Evolutionary conservation across 2,888 invertebrate genomes (phyloP).

Genomic region (Bunonema sp.): DNA sequence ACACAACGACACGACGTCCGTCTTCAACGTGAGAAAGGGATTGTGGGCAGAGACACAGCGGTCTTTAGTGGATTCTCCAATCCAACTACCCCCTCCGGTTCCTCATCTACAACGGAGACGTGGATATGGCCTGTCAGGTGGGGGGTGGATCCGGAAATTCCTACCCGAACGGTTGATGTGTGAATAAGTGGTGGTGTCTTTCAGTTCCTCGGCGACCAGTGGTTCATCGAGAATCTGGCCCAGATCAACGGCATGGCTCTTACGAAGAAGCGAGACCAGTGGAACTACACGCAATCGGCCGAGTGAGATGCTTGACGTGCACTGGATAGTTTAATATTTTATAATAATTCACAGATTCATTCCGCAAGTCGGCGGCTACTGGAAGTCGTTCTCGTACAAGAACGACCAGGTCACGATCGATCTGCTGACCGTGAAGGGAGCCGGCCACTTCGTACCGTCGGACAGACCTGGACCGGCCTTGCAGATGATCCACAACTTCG

Average conservation of each 20-base stretch:
- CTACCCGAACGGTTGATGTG: not conserved
- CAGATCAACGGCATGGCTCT: slow-evolving; percentile 10
- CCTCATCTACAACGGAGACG: slow-evolving; percentile 35
- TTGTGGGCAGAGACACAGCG: not conserved
- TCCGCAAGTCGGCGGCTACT: slow-evolving; percentile 24
- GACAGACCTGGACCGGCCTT: slow-evolving; percentile 65
- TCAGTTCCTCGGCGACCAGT: too few species aligned
- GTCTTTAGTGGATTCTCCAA: not conserved
- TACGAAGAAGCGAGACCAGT: slow-evolving; percentile 9
- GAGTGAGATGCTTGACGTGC: not conserved
- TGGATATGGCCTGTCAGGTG: slow-evolving; percentile 27
- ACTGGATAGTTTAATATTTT: not conserved
- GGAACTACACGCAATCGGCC: slow-evolving; percentile 20
- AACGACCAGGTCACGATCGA: slow-evolving; percentile 5
- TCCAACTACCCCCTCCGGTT: slow-evolving; percentile 12
- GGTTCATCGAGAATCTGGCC: slow-evolving; percentile 31
- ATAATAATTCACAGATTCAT: slow-evolving; percentile 4
- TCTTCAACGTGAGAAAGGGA: slow-evolving; percentile 24
- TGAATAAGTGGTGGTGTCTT: not conserved
- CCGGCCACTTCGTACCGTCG: slow-evolving; percentile 64
- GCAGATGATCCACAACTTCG: slow-evolving; percentile 23
- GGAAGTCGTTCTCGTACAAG: slow-evolving; percentile 15
- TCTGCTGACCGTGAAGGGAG: slow-evolving; percentile 9
- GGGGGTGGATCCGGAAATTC: not conserved
- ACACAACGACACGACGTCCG: slow-evolving; percentile 27